These are phyloP conservation scores for Haplochromis burtoni DNA, from an alignment of 2,113 vertebrate species.

Conservation along the genomic window DNA sequence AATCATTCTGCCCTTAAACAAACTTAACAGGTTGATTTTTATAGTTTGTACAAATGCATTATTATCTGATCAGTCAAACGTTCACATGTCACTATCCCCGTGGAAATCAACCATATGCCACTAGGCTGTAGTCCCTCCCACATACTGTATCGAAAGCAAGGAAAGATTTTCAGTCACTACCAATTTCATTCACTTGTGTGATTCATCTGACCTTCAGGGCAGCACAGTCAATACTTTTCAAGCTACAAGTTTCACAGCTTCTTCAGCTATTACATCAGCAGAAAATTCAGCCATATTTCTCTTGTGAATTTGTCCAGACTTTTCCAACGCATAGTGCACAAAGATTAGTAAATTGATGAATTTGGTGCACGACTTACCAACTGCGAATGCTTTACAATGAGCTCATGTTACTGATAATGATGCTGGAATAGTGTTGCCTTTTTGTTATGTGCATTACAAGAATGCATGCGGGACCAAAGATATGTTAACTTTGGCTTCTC, in stretches of 20 bases:
- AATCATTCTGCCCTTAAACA: background rate
- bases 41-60: background rate
- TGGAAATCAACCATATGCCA: background rate
- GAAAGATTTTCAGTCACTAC: background rate
- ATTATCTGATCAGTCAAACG: background rate
- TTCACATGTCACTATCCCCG: background rate
- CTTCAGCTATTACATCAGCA: background rate
- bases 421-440: background rate
- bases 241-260: background rate
- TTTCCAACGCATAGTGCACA: background rate
- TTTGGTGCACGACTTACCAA: background rate
- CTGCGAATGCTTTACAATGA: background rate
- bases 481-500: background rate
- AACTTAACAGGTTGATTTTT: background rate
- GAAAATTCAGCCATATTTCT: background rate
- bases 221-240: background rate
- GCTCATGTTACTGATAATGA: background rate
- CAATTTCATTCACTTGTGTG: background rate
- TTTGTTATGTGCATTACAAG: background rate
- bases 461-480: background rate
- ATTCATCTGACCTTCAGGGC: background rate
- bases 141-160: background rate
- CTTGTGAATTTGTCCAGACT: background rate
- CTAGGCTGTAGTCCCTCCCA: background rate
- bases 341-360: background rate